Evolutionary conservation across 2,888 invertebrate species (phyloP), one percentile per base, ranked within the genome.

Genomic region (Ceratothoa steindachneri): DNA sequence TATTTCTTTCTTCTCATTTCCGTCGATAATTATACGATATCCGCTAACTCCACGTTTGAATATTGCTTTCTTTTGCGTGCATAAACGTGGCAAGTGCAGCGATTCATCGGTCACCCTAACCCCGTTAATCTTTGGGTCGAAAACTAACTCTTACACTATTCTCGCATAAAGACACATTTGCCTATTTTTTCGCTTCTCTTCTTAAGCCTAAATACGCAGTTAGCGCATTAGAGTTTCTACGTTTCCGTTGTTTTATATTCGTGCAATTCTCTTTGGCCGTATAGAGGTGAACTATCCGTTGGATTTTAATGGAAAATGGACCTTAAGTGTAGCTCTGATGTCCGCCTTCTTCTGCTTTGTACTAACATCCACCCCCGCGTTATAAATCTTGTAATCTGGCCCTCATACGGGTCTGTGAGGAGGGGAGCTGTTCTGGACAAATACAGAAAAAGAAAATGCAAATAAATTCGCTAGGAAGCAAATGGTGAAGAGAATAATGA

Each of bases 331-430:
- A 1, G 27, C 29, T 69, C 24, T 60, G 60, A 60, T 60, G 60
- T 60, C 60, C 60, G 27, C 60, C 22, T 30, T 30, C 60, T 53
- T 69, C 55, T 55, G 55, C 69, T 55, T 69, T 69, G 55, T 69
- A 69, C 55, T 69, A 69, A 55, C 69, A 69, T 69, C 69, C 69
- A 60, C 69, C 69, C 69, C 55, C 69, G 69, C 69, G 55, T 69
- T 69, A 69, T 69, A 69, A 69, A 69, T 69, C 69, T 69, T 69
- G 69, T 69, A 69, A 69, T 69, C 69, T 69, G 69, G 53, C 55
- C 19, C 69, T 28, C 55, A 53, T 24, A 53, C 30, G 55, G 12
- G 55, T 4, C 30, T 24, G 55, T 15, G 55, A 9, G 15, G 28
- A 52, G 15, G 55, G n/a, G 28, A 15, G 55, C 7, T 0, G 60